A percentile compares a stretch with the other conserved stretches of the same genome.
Conservation (phyloP, 2,888 invertebrate species). For the Shargacucullia verbasci region DNA sequence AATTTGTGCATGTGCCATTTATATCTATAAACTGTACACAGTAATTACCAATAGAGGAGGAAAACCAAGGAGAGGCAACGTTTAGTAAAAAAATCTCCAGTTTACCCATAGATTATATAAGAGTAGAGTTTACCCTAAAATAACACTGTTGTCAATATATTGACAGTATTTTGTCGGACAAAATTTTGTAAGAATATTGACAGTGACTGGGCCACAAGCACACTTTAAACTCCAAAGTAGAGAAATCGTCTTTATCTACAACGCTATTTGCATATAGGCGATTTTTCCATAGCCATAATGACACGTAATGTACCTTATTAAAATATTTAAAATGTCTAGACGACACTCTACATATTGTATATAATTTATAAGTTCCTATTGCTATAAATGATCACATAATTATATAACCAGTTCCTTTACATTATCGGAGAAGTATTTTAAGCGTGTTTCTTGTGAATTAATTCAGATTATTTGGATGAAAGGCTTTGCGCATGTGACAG, state of each 20-base stretch:
- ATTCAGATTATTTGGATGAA: slow-evolving; percentile 4
- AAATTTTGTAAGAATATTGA: too few relatives aligned
- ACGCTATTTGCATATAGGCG: neutral
- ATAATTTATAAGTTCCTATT: slow-evolving; percentile 2
- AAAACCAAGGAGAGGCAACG: too few relatives aligned
- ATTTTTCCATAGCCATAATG: neutral
- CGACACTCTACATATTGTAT: slow-evolving; percentile 6
- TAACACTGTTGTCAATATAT: too few relatives aligned
- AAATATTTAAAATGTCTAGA: slow-evolving; percentile 33
- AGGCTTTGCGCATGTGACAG: neutral
- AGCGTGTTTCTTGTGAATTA: slow-evolving; percentile 6
- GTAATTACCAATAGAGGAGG: too few relatives aligned
- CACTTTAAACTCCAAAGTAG: too few relatives aligned
- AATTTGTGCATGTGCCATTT: too few relatives aligned
- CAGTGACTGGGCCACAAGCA: too few relatives aligned
- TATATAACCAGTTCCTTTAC: slow-evolving; percentile 28
- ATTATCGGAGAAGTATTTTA: slow-evolving; percentile 18
- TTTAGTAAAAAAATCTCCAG: too few relatives aligned
- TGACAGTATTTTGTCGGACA: too few relatives aligned
- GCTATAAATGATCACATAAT: slow-evolving; percentile 4
- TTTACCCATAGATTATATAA: too few relatives aligned
- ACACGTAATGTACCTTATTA: slow-evolving; percentile 4
- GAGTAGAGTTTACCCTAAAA: too few relatives aligned
- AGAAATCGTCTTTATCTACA: neutral
- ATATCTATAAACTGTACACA: too few relatives aligned